phyloP scores from a whole-genome alignment of 2,113 vertebrate genomes.

The Diphyllodes magnificus region DNA sequence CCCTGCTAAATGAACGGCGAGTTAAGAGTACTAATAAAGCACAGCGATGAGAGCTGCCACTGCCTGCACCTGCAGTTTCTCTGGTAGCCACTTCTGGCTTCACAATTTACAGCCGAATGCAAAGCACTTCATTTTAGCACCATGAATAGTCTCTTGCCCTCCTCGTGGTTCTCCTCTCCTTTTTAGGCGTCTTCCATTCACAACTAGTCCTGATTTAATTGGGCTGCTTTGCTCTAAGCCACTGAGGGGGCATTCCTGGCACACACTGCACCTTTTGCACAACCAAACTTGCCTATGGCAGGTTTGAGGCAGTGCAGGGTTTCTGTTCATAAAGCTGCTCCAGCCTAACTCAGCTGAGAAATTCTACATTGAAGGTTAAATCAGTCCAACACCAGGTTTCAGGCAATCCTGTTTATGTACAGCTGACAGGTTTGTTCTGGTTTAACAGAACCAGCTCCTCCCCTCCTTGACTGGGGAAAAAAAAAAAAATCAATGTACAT shows the following conservation, averaged over 20 bases:
- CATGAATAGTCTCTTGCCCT: not conserved
- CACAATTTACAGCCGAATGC: not conserved
- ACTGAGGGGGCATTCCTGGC: not conserved
- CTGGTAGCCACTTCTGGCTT: not conserved
- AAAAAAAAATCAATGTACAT: not conserved
- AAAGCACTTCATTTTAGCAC: not conserved
- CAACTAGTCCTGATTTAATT: not conserved
- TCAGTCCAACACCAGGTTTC: not conserved
- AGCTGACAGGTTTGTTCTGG: not conserved
- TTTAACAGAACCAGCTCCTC: not conserved
- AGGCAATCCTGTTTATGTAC: not conserved
- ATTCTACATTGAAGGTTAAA: not conserved
- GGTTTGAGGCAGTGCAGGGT: not conserved
- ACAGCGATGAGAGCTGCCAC: fast-evolving
- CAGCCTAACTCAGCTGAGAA: not conserved
- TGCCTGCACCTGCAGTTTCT: not conserved
- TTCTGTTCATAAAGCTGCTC: not conserved
- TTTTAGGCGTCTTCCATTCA: not conserved
- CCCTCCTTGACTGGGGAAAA: no score
- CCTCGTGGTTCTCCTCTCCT: not conserved
- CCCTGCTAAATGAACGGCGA: not conserved
- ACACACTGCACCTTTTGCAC: not conserved
- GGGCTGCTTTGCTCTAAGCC: not conserved
- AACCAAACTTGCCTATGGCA: not conserved
- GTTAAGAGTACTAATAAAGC: not conserved